Evolutionary conservation across 2,888 invertebrate genomes (phyloP).

Genomic region (Calephelis perditalis): DNA sequence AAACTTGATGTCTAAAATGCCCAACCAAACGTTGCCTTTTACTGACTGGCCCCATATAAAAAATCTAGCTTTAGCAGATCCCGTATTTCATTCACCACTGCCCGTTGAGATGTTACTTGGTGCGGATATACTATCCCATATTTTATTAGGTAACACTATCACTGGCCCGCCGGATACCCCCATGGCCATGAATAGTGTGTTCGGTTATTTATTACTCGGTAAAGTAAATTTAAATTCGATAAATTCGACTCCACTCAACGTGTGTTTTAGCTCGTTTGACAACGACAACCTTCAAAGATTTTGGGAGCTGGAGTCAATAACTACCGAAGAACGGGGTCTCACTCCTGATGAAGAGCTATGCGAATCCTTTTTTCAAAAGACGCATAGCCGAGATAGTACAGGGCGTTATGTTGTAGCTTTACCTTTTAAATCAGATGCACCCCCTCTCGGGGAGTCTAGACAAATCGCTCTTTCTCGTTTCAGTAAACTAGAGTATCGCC

Average conservation of each 20-base stretch:
- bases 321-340: neutral
- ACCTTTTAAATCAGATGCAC: neutral
- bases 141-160: too few species aligned
- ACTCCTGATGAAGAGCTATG: constrained; percentile 9
- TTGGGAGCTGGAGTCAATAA: constrained; percentile 4
- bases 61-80: too few species aligned
- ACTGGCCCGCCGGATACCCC: constrained; percentile 3
- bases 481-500: neutral
- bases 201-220: neutral
- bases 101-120: too few species aligned
- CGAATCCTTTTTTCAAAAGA: constrained; percentile 6
- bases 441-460: neutral
- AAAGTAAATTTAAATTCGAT: neutral
- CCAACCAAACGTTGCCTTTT: too few species aligned
- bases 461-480: neutral
- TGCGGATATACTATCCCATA: too few species aligned
- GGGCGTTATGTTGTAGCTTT: neutral
- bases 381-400: neutral
- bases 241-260: constrained; percentile 3
- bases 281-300: constrained; percentile 11
- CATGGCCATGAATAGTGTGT: constrained; percentile 6
- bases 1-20: too few species aligned
- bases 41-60: too few species aligned
- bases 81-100: too few species aligned
- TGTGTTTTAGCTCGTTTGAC: constrained; percentile 11